A percentile compares a stretch with the other conserved stretches of the same genome.
phyloP scores from a whole-genome alignment of 2,113 vertebrate species.

The Tapirus terrestris region DNA sequence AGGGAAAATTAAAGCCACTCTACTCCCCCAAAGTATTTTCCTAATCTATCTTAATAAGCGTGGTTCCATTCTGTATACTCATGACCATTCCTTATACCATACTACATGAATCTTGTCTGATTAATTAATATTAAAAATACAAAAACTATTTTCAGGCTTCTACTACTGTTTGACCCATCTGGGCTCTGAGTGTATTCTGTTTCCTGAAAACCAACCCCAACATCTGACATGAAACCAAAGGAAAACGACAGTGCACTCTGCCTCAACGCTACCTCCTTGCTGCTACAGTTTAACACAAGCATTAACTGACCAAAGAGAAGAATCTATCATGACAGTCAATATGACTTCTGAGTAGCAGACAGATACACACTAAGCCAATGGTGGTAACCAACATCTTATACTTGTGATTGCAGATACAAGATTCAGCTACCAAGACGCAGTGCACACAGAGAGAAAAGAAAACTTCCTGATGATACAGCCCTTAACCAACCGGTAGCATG shows the following conservation, averaged over 20 bases:
- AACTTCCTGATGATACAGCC: background rate
- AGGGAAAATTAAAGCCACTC: background rate
- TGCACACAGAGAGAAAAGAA: background rate
- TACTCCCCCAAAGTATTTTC: background rate
- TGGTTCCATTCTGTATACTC: background rate
- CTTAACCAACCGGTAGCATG: background rate
- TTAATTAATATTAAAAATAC: slow-evolving; percentile 14
- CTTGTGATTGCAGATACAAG: background rate
- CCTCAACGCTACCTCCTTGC: background rate
- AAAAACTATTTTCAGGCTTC: slow-evolving; percentile 21
- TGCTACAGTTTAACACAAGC: background rate
- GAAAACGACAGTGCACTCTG: background rate
- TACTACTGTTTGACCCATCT: background rate
- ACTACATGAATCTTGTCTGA: background rate
- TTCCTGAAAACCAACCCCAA: background rate
- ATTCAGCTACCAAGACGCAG: background rate
- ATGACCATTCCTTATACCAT: background rate
- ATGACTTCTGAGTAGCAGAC: background rate
- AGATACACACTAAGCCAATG: background rate
- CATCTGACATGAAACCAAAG: background rate
- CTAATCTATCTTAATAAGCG: background rate
- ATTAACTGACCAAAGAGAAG: background rate
- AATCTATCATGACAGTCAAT: background rate
- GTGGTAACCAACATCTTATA: background rate
- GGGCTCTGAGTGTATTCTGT: background rate